Base-by-base conservation (phyloP, 35 echinoderm and acorn worm genomes). In the Apostichopus japonicus region DNA sequence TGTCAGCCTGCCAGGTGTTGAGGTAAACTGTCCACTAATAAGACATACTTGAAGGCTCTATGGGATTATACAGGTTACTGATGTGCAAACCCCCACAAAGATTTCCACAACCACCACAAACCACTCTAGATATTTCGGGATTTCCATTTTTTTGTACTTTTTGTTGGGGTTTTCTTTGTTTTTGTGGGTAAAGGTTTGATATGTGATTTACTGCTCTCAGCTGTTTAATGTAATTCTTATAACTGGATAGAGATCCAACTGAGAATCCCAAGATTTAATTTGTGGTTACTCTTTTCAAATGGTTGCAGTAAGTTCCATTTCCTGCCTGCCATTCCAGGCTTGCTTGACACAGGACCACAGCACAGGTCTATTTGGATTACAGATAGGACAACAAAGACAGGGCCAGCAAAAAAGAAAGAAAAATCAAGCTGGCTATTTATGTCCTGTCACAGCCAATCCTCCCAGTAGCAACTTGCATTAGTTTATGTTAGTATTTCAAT, bases 161-260 rank as follows among this genome's bases (percentile, higher is more conserved):
- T 83, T 54, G 24, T 13, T 83, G 11, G 11, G 63, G 63, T 19
- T 67, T 67, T 16, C 63, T 15, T 67, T 67, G 19, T 55, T 54
- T 16, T 54, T 54, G 7, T 11, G 16, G 79, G n/a, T 83, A 55
- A 83, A 83, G 51, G 0, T 52, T 52, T 83, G 25, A 44, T 53
- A 44, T 83, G 79, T 83, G 79, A 83, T 83, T 83, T 83, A 83
- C 79, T 54, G 79, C 44, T 54, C 44, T 83, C 79, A 83, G 79
- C 79, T 83, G 79, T 83, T 83, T 83, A 5, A 83, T 83, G 54
- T 54, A 83, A 55, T 52, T 83, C 25, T 83, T 83, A 83, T 54
- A 54, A 83, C 33, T 83, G 54, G 51, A 83, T 44, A 44, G 33
- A 44, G 33, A 55, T 55, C 79, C 24, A 52, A 52, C 79, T 83